Percentiles rank a stretch among this genome's conserved stretches.
phyloP scores from a whole-genome alignment of 2,113 vertebrate genomes.

The Notothenia rossii region DNA sequence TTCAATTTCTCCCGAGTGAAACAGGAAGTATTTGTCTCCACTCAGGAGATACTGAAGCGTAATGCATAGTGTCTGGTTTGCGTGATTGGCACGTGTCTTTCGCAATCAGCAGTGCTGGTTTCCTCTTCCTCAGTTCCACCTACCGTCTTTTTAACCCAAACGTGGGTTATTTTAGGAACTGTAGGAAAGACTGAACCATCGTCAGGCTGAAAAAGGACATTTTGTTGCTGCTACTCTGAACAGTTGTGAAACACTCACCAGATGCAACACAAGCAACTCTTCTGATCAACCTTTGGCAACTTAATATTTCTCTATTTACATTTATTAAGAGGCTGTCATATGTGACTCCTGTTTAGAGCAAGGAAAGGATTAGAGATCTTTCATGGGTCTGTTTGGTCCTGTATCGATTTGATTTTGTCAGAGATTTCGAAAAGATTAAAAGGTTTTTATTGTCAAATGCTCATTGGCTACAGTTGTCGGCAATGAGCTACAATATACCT shows the following conservation, averaged over 20 bases:
- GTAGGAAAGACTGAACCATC: not conserved
- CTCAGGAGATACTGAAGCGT: not conserved
- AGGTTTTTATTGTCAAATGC: too few relatives aligned
- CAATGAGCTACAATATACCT: too few relatives aligned
- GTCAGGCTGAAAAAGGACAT: too few relatives aligned
- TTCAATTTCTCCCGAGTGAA: too few relatives aligned
- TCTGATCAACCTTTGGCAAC: not conserved
- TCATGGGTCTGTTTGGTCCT: not conserved
- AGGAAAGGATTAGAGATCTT: not conserved
- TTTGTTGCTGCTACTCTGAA: not conserved
- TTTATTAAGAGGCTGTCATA: not conserved
- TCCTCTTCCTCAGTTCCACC: not conserved
- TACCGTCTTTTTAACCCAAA: not conserved
- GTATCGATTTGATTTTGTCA: not conserved
- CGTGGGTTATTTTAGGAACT: not conserved
- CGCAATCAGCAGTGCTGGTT: not conserved
- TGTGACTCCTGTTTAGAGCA: not conserved
- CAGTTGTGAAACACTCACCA: conserved; percentile 1
- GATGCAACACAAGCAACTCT: not conserved
- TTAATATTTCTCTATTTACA: not conserved
- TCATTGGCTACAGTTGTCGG: too few relatives aligned
- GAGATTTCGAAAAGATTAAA: not conserved
- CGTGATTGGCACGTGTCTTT: not conserved
- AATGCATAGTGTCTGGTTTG: not conserved
- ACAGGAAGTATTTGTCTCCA: not conserved